phyloP scores from a whole-genome alignment of 2,888 invertebrate species.

The Trissoscelio sp. region DNA sequence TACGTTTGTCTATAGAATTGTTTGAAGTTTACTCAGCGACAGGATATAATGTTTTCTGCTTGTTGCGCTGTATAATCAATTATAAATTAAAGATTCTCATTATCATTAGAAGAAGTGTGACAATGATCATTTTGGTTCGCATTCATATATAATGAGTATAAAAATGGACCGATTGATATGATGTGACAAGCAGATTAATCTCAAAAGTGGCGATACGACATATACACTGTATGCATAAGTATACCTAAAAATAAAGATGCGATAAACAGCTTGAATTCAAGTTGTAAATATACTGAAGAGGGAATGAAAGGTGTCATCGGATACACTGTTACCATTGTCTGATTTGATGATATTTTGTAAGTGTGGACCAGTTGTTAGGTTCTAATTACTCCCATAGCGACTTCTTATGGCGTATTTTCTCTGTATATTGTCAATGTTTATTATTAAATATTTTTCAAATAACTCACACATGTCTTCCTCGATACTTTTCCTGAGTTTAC shows the following conservation, averaged over 20 bases:
- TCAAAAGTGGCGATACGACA: constrained; percentile 6
- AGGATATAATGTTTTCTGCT: no score
- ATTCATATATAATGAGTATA: not conserved
- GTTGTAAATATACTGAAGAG: constrained; percentile 76
- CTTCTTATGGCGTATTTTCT: constrained; percentile 83
- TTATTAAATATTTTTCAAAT: constrained; percentile 83
- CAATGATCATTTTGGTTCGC: constrained; percentile 5
- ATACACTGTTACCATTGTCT: constrained; percentile 80
- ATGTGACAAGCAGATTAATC: constrained; percentile 18
- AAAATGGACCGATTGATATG: constrained; percentile 12
- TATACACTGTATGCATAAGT: constrained; percentile 41
- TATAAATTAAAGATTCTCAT: constrained; percentile 32
- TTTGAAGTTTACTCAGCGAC: no score
- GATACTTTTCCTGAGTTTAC: no score
- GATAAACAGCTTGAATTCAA: constrained; percentile 75
- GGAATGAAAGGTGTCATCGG: constrained; percentile 74
- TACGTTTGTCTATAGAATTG: no score
- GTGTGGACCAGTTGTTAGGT: constrained; percentile 82
- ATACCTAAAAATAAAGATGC: constrained; percentile 44
- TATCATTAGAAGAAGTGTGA: constrained; percentile 27
- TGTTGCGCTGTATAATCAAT: constrained; percentile 76
- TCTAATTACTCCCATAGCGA: constrained; percentile 82
- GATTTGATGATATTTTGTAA: constrained; percentile 83
- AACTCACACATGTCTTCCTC: constrained; percentile 68
- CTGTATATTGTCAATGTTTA: constrained; percentile 83